Evolutionary conservation across 2,797 vertebrate species (phyloP).

Genomic region (Triplophysa bombifrons): DNA sequence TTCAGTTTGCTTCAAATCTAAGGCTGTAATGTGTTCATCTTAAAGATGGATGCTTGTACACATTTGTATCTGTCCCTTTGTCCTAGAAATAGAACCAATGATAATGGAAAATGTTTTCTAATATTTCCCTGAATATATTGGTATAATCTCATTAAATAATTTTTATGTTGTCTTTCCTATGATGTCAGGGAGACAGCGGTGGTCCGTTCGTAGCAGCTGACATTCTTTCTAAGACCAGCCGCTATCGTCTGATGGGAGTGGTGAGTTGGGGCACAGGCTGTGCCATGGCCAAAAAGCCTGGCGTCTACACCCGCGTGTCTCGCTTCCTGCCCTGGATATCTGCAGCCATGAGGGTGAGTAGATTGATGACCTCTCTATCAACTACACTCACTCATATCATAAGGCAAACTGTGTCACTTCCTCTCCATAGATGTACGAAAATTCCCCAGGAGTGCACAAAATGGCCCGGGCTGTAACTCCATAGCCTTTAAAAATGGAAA

Average conservation of each 20-base stretch:
- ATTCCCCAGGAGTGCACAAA: conserved; percentile 79
- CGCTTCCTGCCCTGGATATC: conserved; percentile 90
- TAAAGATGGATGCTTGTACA: too few species aligned
- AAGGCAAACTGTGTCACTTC: conserved; percentile 12
- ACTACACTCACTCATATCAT: not conserved
- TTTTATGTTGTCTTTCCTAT: conserved; percentile 3
- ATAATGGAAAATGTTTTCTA: too few species aligned
- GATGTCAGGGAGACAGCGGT: conserved; percentile 86
- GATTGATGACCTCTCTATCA: not conserved
- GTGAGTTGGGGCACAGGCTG: conserved; percentile 94
- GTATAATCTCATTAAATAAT: too few species aligned
- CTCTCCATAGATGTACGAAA: conserved; percentile 73
- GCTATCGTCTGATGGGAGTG: conserved; percentile 87
- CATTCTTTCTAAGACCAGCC: conserved; percentile 79
- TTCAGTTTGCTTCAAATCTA: too few species aligned
- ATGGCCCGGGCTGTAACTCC: conserved; percentile 71
- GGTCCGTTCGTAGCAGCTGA: conserved; percentile 89
- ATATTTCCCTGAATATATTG: too few species aligned
- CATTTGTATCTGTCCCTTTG: too few species aligned
- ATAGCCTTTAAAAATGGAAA: conserved; percentile 26
- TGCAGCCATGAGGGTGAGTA: conserved; percentile 85
- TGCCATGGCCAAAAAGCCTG: conserved; percentile 88
- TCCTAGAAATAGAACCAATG: too few species aligned
- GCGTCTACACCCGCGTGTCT: conserved; percentile 87
- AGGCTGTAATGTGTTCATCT: too few species aligned